Conservation (phyloP, 2,888 invertebrate species). For the Nymphalis urticae region DNA sequence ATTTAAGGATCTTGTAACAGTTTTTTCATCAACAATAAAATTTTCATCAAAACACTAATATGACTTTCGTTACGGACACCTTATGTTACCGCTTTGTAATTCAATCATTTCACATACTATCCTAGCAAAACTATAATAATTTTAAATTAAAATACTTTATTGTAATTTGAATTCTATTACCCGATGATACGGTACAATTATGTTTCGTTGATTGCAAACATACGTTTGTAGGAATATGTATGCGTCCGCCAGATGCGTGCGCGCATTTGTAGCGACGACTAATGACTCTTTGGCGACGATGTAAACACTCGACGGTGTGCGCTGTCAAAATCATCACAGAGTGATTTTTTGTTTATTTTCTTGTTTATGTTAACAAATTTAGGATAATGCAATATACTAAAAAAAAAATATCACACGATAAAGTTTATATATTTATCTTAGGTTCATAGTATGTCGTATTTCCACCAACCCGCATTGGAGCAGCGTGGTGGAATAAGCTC, state of each 20-base stretch:
- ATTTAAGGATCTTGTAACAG: not conserved
- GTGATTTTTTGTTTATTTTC: constrained; percentile 50
- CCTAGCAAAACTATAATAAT: not conserved
- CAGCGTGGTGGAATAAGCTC: too few relatives aligned
- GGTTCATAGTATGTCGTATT: too few relatives aligned
- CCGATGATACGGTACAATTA: constrained; percentile 5
- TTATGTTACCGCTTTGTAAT: constrained; percentile 56
- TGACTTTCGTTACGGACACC: constrained; percentile 38
- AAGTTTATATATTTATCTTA: too few relatives aligned
- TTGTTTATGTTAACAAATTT: constrained; percentile 25
- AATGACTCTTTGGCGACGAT: constrained; percentile 76
- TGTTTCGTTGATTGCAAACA: not conserved
- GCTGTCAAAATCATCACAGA: constrained; percentile 71
- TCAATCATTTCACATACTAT: constrained; percentile 56
- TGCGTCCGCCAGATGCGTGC: constrained; percentile 69
- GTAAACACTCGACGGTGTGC: constrained; percentile 67
- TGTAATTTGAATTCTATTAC: constrained; percentile 33
- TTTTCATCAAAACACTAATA: constrained; percentile 30
- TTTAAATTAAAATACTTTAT: not conserved
- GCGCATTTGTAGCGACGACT: constrained; percentile 67
- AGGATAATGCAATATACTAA: not conserved
- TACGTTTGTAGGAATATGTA: constrained; percentile 44
- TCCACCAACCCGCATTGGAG: too few relatives aligned
- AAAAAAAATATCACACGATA: too few relatives aligned
- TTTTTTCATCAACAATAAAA: constrained; percentile 23